These are phyloP conservation scores for Thaumatotibia leucotreta DNA, from an alignment of 1,140 invertebrate genomes.

Conservation along the genomic window DNA sequence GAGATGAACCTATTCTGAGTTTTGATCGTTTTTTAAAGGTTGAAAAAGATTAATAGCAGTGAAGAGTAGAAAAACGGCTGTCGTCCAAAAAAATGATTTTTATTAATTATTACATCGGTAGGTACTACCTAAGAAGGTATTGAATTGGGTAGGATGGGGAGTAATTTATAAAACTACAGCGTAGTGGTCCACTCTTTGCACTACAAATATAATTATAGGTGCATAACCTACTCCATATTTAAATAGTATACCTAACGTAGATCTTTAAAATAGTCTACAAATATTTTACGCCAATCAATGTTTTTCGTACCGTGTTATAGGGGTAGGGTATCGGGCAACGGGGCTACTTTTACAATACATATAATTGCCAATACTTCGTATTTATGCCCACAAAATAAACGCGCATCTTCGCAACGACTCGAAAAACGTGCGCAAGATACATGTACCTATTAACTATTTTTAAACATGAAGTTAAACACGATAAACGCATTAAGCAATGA, in stretches of 20 bases:
- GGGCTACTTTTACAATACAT: too few species aligned
- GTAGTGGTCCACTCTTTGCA: too few species aligned
- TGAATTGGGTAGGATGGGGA: not conserved
- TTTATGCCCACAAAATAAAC: too few species aligned
- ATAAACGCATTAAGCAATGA: not conserved
- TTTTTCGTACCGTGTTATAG: too few species aligned
- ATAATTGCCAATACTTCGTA: too few species aligned
- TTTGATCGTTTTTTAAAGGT: not conserved
- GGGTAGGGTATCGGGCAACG: too few species aligned
- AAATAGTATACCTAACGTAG: too few species aligned
- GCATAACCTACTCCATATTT: too few species aligned
- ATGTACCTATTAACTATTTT: not conserved
- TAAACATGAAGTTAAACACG: constrained; percentile 1
- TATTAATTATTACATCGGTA: constrained; percentile 1
- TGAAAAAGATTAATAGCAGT: constrained; percentile 7
- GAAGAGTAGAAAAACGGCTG: not conserved
- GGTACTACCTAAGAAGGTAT: not conserved
- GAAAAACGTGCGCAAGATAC: not conserved
- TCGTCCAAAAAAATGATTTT: not conserved
- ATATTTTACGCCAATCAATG: too few species aligned
- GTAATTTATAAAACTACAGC: too few species aligned
- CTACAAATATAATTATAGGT: too few species aligned
- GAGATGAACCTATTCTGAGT: not conserved
- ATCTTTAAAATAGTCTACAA: too few species aligned
- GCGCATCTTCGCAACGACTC: not conserved